These are phyloP conservation scores for Apis cerana DNA, from an alignment of 1,140 invertebrate genomes.

Conservation along the genomic window DNA sequence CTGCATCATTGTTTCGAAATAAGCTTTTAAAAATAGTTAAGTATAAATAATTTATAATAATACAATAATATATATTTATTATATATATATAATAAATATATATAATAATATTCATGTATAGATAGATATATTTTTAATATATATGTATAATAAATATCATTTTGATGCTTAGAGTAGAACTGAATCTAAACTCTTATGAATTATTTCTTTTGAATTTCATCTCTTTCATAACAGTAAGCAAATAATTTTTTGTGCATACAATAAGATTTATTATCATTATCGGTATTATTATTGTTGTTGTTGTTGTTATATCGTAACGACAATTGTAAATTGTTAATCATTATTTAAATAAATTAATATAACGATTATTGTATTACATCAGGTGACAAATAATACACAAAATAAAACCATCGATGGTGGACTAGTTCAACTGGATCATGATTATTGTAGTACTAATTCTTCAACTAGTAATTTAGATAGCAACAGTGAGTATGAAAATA, in stretches of 20 bases:
- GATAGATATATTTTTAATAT: no score
- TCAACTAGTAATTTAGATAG: constrained; percentile 41
- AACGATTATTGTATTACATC: constrained; percentile 8
- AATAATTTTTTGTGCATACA: neutral
- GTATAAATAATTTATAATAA: constrained; percentile 7
- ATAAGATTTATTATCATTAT: neutral
- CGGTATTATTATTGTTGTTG: neutral
- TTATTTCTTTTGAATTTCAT: neutral
- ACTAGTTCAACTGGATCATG: constrained; percentile 80
- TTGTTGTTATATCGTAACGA: no score
- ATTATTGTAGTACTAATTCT: constrained; percentile 78
- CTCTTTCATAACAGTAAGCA: neutral
- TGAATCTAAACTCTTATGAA: neutral
- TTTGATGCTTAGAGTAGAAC: no score
- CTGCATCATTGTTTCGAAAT: constrained; percentile 68
- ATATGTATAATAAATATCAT: no score
- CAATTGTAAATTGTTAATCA: no score
- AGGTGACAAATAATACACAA: constrained; percentile 56
- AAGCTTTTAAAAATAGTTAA: constrained; percentile 74
- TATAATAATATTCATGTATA: neutral
- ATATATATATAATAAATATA: neutral
- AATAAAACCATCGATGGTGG: constrained; percentile 53
- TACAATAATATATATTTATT: neutral
- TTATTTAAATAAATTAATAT: neutral
- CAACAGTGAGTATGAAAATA: constrained; percentile 55